These are phyloP conservation scores for Chionis minor DNA, from an alignment of 2,113 vertebrate species.

Conservation along the genomic window DNA sequence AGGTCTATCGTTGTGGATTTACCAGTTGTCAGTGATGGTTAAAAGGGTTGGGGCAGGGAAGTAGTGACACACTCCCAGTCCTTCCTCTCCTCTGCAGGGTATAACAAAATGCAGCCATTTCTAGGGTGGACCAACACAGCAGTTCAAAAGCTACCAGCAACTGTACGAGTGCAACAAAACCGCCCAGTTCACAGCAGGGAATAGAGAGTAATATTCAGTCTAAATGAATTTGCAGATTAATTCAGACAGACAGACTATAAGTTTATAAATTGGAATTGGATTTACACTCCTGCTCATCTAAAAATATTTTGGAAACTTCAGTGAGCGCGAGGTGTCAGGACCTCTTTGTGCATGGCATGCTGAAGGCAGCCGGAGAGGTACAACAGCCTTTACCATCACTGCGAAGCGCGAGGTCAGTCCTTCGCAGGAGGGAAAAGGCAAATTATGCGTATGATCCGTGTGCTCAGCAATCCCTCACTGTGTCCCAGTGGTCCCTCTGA, in stretches of 20 bases:
- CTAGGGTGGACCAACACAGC: neutral
- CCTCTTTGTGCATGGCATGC: neutral
- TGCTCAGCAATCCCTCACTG: neutral
- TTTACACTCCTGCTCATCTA: neutral
- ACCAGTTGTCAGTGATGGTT: neutral
- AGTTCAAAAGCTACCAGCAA: neutral
- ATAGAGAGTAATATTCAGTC: neutral
- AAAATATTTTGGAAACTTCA: neutral
- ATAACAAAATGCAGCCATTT: neutral
- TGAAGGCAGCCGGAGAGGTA: neutral
- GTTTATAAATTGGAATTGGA: neutral
- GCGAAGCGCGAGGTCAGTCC: neutral
- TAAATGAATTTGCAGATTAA: neutral
- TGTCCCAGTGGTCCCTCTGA: neutral
- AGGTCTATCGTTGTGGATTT: neutral
- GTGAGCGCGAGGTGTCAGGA: neutral
- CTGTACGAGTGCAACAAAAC: neutral
- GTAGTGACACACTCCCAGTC: neutral
- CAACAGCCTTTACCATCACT: neutral
- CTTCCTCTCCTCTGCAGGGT: neutral
- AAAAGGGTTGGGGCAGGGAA: neutral
- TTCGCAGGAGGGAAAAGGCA: neutral
- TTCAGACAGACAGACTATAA: neutral
- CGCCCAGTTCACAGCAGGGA: neutral
- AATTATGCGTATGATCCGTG: accelerated